These are phyloP conservation scores for Selene dorsalis DNA, from an alignment of 2,797 vertebrate genomes.

Conservation along the genomic window DNA sequence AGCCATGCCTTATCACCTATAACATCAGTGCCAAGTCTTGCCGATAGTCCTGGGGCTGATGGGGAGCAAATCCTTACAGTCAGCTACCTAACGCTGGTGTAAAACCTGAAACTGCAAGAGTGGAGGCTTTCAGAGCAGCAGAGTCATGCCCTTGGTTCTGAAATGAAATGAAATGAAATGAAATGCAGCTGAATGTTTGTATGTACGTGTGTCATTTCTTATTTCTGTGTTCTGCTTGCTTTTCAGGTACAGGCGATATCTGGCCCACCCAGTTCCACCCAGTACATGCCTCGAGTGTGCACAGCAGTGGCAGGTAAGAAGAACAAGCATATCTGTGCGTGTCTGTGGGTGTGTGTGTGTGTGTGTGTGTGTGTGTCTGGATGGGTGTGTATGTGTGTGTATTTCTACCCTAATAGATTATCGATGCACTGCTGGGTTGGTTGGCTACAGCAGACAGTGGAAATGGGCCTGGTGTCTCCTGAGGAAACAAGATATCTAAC, in stretches of 20 bases:
- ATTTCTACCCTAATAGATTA: conserved; percentile 79
- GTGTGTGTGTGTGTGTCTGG: conserved; percentile 39
- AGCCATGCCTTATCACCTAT: not conserved
- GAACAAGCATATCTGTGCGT: conserved; percentile 25
- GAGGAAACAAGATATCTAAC: conserved; percentile 76
- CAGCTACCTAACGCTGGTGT: not conserved
- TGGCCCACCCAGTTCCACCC: conserved; percentile 38
- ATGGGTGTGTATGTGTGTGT: conserved; percentile 17
- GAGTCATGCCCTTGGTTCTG: not conserved
- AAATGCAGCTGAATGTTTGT: conserved; percentile 2
- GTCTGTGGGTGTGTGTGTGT: conserved; percentile 31
- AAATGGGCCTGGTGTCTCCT: conserved; percentile 78
- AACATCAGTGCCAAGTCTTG: not conserved
- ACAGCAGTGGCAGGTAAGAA: conserved; percentile 67
- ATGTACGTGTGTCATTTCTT: conserved; percentile 33
- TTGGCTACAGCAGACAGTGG: conserved; percentile 77
- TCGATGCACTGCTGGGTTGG: conserved; percentile 77
- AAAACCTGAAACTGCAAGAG: conserved; percentile 2
- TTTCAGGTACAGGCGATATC: conserved; percentile 56
- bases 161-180: not conserved
- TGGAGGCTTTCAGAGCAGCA: not conserved
- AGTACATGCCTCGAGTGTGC: conserved; percentile 34
- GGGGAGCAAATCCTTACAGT: not conserved
- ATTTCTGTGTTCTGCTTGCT: conserved; percentile 49
- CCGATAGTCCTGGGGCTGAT: not conserved